Evolutionary conservation across 2,113 vertebrate species (phyloP), one percentile per base, ranked within the genome.

Genomic region (Oreotragus oreotragus): DNA sequence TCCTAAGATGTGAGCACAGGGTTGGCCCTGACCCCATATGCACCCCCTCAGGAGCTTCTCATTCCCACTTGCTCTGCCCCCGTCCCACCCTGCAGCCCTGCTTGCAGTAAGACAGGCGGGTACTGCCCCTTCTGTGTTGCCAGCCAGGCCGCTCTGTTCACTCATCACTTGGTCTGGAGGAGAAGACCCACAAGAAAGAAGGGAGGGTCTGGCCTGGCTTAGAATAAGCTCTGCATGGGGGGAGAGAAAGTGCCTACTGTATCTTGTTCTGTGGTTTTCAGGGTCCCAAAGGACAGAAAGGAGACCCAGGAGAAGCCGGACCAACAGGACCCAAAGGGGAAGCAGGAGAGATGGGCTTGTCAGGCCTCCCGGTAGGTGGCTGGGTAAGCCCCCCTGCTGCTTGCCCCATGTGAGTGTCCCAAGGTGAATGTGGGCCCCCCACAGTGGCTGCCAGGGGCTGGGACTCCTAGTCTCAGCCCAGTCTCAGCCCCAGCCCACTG

Each of bases 251-350:
- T 7, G 25, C 49, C 84, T 58, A 6, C 39, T 30, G 6, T 13
- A 57, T 23, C 70, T 79, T 88, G 86, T 97, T 93, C 96, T 98
- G 28, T 97, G 88, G 10, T 62, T 85, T 97, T 25, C 96, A 99
- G 99, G 99, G 99, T 96, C 97, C 98, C 79, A 99, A 99, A 98
- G 99, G 99, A 96, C 98, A 98, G 0, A 98, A 99, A 83, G 99
- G 99, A 90, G 99, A 99, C 73, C 97, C 95, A 11, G 99, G 99
- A 97, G 99, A 98, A 12, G 21, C 90, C 0, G 99, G 99, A 16
- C 98, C 97, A 5, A 88, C 58, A 0, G 99, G 99, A 85, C 99
- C 99, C 96, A 99, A 99, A 98, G 99, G 99, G 88, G 99, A 99
- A 89, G 98, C 96, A 0, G 99, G 99, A 87, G 98, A 99, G 97